phyloP scores from a whole-genome alignment of 2,113 vertebrate species.

The Anseranas semipalmata region DNA sequence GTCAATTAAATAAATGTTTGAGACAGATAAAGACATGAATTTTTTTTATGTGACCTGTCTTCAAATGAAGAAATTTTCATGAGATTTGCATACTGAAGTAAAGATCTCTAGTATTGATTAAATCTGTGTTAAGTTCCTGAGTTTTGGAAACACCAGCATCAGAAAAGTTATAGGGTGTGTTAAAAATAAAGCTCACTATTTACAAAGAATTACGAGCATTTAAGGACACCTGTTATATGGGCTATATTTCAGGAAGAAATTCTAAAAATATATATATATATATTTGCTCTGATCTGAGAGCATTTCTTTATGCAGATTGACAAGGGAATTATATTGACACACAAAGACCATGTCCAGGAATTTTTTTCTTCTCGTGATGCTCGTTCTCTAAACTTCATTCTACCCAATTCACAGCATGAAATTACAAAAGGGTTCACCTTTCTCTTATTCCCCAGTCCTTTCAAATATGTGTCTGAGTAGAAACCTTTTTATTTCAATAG shows the following conservation, averaged over 20 bases:
- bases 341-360: rapidly evolving
- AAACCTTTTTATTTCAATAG: not conserved
- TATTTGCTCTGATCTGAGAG: not conserved
- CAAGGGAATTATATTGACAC: not conserved
- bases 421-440: not conserved
- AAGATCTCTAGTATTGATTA: not conserved
- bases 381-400: not conserved
- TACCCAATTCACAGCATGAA: not conserved
- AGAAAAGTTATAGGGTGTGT: not conserved
- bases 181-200: not conserved
- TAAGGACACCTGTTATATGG: not conserved
- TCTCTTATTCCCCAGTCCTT: not conserved
- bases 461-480: not conserved
- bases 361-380: not conserved
- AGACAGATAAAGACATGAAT: not conserved
- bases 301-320: not conserved
- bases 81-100: not conserved
- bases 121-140: not conserved
- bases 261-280: no score
- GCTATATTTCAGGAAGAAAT: not conserved
- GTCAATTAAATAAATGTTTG: not conserved
- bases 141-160: not conserved
- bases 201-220: not conserved
- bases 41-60: not conserved
- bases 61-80: not conserved